Conservation (phyloP, 1,140 invertebrate genomes). For the Microplitis mediator region DNA sequence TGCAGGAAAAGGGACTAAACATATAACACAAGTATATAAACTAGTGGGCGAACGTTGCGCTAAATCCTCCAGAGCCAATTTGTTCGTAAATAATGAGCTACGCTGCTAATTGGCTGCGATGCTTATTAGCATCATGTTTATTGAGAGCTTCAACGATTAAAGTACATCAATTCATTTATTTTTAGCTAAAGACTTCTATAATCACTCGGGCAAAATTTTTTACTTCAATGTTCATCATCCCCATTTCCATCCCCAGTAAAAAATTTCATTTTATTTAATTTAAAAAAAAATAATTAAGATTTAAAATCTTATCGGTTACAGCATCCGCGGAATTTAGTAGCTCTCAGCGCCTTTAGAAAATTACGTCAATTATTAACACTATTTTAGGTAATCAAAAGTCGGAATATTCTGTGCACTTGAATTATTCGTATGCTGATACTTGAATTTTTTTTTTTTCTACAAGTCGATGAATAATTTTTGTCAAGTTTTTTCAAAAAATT, state of each 20-base stretch:
- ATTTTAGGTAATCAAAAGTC: constrained; percentile 46
- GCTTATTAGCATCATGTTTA: neutral
- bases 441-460: constrained; percentile 13
- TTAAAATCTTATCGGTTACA: too few relatives aligned
- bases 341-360: neutral
- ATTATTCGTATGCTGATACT: constrained; percentile 39
- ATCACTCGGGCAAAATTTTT: too few relatives aligned
- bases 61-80: constrained; percentile 11
- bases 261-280: too few relatives aligned
- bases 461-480: constrained; percentile 1
- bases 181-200: neutral
- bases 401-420: constrained; percentile 50
- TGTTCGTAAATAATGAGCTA: constrained; percentile 5
- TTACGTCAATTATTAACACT: constrained; percentile 36
- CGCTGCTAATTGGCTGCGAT: constrained; percentile 5
- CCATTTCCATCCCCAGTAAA: too few relatives aligned
- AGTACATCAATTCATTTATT: neutral
- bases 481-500: constrained; percentile 41
- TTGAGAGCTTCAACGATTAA: neutral
- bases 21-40: constrained; percentile 1
- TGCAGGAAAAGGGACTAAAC: constrained; percentile 21
- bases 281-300: too few relatives aligned
- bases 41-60: neutral
- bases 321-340: too few relatives aligned
- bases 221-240: too few relatives aligned